These are phyloP conservation scores for Solen grandis DNA, from an alignment of 1,140 invertebrate species.

Conservation along the genomic window DNA sequence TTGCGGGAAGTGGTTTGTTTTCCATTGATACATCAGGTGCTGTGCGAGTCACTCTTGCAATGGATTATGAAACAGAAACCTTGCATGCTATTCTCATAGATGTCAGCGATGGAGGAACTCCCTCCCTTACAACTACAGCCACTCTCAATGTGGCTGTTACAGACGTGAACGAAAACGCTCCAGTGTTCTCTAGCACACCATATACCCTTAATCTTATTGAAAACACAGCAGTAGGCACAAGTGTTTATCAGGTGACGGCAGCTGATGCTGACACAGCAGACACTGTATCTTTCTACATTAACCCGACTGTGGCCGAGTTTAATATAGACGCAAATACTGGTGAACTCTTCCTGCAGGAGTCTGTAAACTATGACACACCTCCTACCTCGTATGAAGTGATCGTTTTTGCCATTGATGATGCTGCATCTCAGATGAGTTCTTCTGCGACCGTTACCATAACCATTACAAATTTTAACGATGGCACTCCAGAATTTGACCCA, in stretches of 20 bases:
- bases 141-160: conserved; percentile 88
- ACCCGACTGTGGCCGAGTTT: conserved; percentile 56
- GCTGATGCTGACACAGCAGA: conserved; percentile 55
- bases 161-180: conserved; percentile 94
- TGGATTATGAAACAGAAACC: conserved; percentile 69
- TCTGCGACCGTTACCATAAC: conserved; percentile 59
- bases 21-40: conserved; percentile 28
- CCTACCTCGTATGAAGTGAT: conserved; percentile 54
- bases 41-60: conserved; percentile 25
- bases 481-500: conserved; percentile 59
- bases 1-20: conserved; percentile 14
- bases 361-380: conserved; percentile 61
- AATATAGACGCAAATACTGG: conserved; percentile 61
- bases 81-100: conserved; percentile 91
- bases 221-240: conserved; percentile 51
- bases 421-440: conserved; percentile 47
- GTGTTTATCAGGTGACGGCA: conserved; percentile 54
- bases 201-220: conserved; percentile 56
- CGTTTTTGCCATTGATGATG: conserved; percentile 61
- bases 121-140: conserved; percentile 86
- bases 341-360: conserved; percentile 31
- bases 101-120: conserved; percentile 91
- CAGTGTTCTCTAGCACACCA: conserved; percentile 83
- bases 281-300: conserved; percentile 56
- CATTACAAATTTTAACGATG: conserved; percentile 68